Evolutionary conservation across 2,113 vertebrate genomes (phyloP), one percentile per base, ranked within the genome.

Genomic region (Petrocephalus microphthalmus): DNA sequence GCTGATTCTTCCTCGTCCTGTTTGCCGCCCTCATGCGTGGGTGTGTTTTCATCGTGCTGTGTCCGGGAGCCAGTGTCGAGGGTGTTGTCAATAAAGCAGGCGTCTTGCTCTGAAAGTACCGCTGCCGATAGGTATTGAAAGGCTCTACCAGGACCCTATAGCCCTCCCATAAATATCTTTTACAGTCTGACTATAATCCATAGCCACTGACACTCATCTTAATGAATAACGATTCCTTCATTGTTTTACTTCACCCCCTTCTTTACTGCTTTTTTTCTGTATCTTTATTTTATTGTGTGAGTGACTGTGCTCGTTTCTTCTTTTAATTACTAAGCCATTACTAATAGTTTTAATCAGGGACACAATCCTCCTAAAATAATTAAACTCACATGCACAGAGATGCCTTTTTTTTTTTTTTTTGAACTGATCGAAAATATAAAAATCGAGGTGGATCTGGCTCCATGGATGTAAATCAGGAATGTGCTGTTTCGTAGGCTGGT

Each of bases 91-190:
- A 85, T 47, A 20, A 19, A 37, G 67, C 52, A 88, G 29, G 49
- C 19, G 17, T 33, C 33, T 56, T 71, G 8, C 22, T 54, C 42
- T 42, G 67, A 51, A 25, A 56, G 19, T 20, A 1, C 37, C 3
- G 19, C 67, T 87, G 64, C 20, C 5, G 87, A 22, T n/a, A 29
- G 1, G 15, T 15, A n/a, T 33, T 45, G 51, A 33, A 3, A 53
- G 19, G 49, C 13, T 17, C 20, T 33, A 81, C 29, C 67, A 20
- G 2, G 51, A 54, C 67, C 71, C 71, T 25, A 2, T 42, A 42
- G 33, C 7, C 47, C 57, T 54, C 71, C 60, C 78, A 81, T 54
- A 74, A 74, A 53, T 86, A 71, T 87, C 83, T 91, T 71, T 87
- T 42, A 74, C 67, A 78, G 33, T 78, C 29, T 74, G 71, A 17